Conservation (phyloP, 2,797 vertebrate genomes). For the Nasua narica region DNA sequence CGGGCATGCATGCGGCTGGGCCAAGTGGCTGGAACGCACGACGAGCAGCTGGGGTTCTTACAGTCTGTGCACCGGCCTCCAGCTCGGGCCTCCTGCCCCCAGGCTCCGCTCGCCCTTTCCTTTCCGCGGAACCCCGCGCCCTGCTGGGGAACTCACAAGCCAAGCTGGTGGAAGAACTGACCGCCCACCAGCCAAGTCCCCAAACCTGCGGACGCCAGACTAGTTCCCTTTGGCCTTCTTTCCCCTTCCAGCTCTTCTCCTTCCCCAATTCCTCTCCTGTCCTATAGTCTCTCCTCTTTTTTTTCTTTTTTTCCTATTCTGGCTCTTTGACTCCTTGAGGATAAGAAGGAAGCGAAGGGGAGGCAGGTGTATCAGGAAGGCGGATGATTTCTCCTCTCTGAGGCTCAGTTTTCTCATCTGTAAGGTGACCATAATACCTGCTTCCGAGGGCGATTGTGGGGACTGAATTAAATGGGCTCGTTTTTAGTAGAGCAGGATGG, state of each 20-base stretch:
- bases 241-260: neutral
- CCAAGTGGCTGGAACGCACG: slow-evolving; percentile 1
- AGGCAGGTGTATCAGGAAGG: neutral
- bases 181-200: neutral
- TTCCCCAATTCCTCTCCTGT: neutral
- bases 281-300: neutral
- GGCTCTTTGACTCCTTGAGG: neutral
- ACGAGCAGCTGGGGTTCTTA: slow-evolving; percentile 16
- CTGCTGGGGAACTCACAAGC: neutral
- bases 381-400: neutral
- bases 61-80: neutral
- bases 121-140: neutral
- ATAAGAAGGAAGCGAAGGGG: neutral
- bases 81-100: accelerated
- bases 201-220: neutral
- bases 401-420: neutral
- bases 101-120: neutral
- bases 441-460: neutral
- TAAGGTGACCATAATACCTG: neutral
- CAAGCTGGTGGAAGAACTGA: neutral
- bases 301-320: neutral
- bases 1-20: neutral
- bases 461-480: neutral
- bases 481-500: neutral
- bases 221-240: neutral